Evolutionary conservation across 2,888 invertebrate genomes (phyloP), one percentile per base, ranked within the genome.

Genomic region (Xestia c-nigrum): DNA sequence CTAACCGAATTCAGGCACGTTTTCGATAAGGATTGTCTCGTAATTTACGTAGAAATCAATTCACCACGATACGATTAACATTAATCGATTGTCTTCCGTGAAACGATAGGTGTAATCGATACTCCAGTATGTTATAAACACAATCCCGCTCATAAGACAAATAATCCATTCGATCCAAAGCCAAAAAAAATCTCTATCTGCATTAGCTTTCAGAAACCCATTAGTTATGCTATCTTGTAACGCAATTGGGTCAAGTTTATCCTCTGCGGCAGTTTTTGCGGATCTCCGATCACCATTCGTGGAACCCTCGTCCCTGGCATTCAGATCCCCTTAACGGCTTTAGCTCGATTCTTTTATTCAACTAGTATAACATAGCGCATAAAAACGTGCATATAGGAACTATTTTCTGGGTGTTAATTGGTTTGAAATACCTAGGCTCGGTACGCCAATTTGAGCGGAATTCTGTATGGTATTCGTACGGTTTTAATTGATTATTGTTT

Each of bases 231-330:
- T 81, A 70, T 83, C 70, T 84, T 85, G 46, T 43, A 69, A 78
- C 21, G 52, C 55, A 90, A 84, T 78, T 83, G 65, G 88, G 86
- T 86, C 89, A 90, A 89, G 85, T 86, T 86, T 85, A 76, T 85
- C 76, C 75, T 81, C 63, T 74, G 80, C 74, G 75, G 72, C 57
- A 76, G 66, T 65, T 52, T 24, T 59, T 52, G 50, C 55, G 75
- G 64, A 61, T 55, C 50, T 38, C 59, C 6, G 67, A 84, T 76
- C 64, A 59, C 50, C 50, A 72, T 67, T 70, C n/a, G 31, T 71
- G 55, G 63, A 46, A 63, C 38, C 40, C 61, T 31, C 43, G 80
- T 19, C 75, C 80, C 31, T 85, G 81, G 78, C 71, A 81, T 85
- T 86, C 47, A 61, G 40, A 40, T 63, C 61, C 63, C 70, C 46